phyloP scores from a whole-genome alignment of 2,797 vertebrate species.

The Oryzias dopingdopingensis region DNA sequence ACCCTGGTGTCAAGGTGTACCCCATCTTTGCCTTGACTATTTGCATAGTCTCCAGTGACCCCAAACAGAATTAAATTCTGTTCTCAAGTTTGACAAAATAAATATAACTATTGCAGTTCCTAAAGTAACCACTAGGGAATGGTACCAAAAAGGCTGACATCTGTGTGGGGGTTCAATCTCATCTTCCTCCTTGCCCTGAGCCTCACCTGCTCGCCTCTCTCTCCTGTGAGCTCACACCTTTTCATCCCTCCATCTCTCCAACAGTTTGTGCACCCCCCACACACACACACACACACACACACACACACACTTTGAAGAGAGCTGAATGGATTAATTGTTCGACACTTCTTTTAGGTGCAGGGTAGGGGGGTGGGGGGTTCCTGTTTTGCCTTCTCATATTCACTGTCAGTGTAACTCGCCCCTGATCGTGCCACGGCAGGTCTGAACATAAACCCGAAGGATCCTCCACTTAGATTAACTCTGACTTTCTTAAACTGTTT shows the following conservation, averaged over 20 bases:
- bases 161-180: too few relatives aligned
- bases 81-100: too few relatives aligned
- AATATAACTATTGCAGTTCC: too few relatives aligned
- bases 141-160: too few relatives aligned
- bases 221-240: slow-evolving; percentile 1
- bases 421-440: slow-evolving; percentile 46
- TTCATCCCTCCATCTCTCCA: slow-evolving; percentile 31
- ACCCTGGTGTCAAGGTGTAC: too few relatives aligned
- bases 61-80: too few relatives aligned
- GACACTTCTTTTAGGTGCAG: slow-evolving; percentile 39
- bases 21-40: too few relatives aligned
- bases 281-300: too few relatives aligned
- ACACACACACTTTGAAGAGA: slow-evolving; percentile 64
- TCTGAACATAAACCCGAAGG: slow-evolving; percentile 45
- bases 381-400: slow-evolving; percentile 16
- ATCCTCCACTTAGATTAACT: slow-evolving; percentile 14
- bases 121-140: too few relatives aligned
- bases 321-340: slow-evolving; percentile 76
- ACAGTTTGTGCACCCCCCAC: slow-evolving; percentile 38
- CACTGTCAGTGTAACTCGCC: slow-evolving; percentile 1
- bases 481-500: slow-evolving; percentile 10
- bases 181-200: background rate
- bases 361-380: slow-evolving; percentile 11
- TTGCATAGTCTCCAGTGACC: too few relatives aligned
- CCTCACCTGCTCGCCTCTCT: background rate